Evolutionary conservation across 1,140 invertebrate genomes (phyloP), one percentile per base, ranked within the genome.

Genomic region (Cydia fagiglandana): DNA sequence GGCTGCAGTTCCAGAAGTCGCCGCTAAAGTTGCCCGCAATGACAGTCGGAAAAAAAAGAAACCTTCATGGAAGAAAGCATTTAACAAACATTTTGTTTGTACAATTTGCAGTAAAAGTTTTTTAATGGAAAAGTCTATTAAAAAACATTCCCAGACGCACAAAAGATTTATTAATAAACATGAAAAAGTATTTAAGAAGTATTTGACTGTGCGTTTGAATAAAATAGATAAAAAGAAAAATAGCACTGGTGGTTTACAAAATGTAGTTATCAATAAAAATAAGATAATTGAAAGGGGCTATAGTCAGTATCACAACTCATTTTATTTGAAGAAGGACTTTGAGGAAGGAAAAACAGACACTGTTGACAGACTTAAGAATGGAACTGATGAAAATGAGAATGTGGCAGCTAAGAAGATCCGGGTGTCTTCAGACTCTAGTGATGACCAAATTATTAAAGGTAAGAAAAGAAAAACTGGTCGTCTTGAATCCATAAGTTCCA

Each of bases 401-500:
- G 5, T 38, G 7, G n/a, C 28, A 12, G 66, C 15, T 38, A 70
- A 70, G n/a, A 70, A 38, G 9, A 5, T 13, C 6, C n/a, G 15
- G 17, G n/a, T 45, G 41, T 70, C 7, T 2, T 38, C 34, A 10
- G n/a, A 70, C 15, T 70, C 66, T 12, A 30, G 13, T 10, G 34
- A 70, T 9, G 66, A 70, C n/a, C 30, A 45, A 70, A 70, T 70
- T 17, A 17, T 70, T 10, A 70, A 70, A 70, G n/a, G 30, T 17
- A 70, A 70, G 66, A 70, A 70, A 70, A 70, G 66, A n/a, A 70
- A 70, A 70, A 70, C 34, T n/a, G 20, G n/a, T 3, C 66, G 66
- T 10, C 34, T 70, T 9, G n/a, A 17, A 17, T 70, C 38, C 6
- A 41, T 13, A 10, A 70, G 38, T 70, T 70, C 66, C 30, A 70